These are phyloP conservation scores for Aelia acuminata DNA, from an alignment of 2,888 invertebrate species.

Conservation along the genomic window DNA sequence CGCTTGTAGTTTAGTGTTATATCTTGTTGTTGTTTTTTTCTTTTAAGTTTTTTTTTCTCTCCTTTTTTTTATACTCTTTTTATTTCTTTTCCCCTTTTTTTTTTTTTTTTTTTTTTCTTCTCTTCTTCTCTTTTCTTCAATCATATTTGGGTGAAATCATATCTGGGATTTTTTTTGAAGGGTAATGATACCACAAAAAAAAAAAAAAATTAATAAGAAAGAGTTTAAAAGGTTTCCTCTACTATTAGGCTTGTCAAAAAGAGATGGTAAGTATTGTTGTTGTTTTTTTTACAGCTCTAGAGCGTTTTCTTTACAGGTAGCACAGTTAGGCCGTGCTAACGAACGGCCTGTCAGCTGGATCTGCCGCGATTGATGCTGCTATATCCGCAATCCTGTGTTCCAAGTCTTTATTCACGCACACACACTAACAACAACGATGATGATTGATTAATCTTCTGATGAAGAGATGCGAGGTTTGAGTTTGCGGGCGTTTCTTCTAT, in stretches of 20 bases:
- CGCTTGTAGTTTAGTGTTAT: conserved; percentile 58
- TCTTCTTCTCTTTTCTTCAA: neutral
- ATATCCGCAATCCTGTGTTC: conserved; percentile 45
- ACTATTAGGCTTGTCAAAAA: conserved; percentile 58
- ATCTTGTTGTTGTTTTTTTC: too few species aligned
- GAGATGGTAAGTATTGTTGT: conserved; percentile 63
- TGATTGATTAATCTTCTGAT: conserved; percentile 2
- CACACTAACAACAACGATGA: conserved; percentile 35
- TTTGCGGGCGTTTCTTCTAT: conserved; percentile 36
- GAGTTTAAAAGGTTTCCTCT: conserved; percentile 51
- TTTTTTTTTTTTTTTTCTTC: conserved; percentile 12
- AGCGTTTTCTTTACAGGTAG: conserved; percentile 67
- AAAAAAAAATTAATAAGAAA: conserved; percentile 59
- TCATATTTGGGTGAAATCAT: conserved; percentile 55
- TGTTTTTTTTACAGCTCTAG: conserved; percentile 65
- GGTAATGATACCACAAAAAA: conserved; percentile 57
- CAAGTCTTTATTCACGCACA: conserved; percentile 49
- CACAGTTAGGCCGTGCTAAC: conserved; percentile 50
- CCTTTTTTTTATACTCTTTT: conserved; percentile 48
- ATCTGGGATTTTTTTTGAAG: conserved; percentile 59
- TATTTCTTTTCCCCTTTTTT: conserved; percentile 51
- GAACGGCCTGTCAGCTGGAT: conserved; percentile 51
- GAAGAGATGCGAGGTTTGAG: conserved; percentile 42
- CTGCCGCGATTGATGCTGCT: conserved; percentile 54
- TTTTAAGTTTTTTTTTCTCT: conserved; percentile 13